A percentile compares a stretch with the other conserved stretches of the same genome.
phyloP scores from a whole-genome alignment of 1,140 invertebrate genomes.

The Chironomus tepperi region DNA sequence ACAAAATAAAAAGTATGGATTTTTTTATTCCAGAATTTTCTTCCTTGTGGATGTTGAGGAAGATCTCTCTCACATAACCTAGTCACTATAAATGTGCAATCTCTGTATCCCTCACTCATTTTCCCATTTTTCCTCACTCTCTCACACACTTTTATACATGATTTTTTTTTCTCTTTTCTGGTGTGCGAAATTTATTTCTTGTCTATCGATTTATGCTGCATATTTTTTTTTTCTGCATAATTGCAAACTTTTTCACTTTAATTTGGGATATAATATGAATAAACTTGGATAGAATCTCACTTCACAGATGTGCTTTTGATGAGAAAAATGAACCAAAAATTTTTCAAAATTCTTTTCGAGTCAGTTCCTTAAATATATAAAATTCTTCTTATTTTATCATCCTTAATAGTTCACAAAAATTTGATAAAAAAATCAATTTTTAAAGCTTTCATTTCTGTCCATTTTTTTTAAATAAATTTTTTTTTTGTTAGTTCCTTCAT shows the following conservation, averaged over 20 bases:
- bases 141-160: neutral
- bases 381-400: neutral
- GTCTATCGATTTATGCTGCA: conserved; percentile 6
- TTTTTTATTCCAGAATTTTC: neutral
- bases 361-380: too few relatives aligned
- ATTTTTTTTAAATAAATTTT: too few relatives aligned
- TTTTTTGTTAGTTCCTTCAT: neutral
- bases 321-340: neutral
- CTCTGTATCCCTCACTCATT: too few relatives aligned
- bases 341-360: too few relatives aligned
- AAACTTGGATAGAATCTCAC: neutral
- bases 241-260: neutral
- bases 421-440: neutral
- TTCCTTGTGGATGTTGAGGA: neutral
- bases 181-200: neutral
- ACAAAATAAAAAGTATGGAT: neutral
- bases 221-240: neutral
- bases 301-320: neutral
- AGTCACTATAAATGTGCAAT: neutral
- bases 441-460: neutral
- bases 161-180: neutral
- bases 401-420: neutral
- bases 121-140: too few relatives aligned
- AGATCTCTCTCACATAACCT: neutral
- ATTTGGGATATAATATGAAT: neutral